These are phyloP conservation scores for Trachymyrmex cornetzi DNA, from an alignment of 1,140 invertebrate species.

Conservation along the genomic window DNA sequence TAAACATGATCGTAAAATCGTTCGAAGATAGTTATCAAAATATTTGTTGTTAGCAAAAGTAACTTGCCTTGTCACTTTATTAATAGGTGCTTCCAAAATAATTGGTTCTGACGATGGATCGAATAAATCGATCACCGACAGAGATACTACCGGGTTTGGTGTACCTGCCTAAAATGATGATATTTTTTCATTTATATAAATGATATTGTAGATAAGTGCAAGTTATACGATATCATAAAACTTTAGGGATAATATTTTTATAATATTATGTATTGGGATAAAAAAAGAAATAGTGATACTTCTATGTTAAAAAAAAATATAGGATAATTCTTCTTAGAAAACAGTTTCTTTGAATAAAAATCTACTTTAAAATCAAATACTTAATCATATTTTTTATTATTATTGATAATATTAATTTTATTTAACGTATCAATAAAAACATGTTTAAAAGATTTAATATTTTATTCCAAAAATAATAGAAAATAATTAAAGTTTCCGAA, in stretches of 20 bases:
- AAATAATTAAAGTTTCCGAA: background rate
- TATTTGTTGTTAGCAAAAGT: background rate
- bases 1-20: background rate
- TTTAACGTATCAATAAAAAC: background rate
- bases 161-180: conserved; percentile 83
- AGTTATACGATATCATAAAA: background rate
- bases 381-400: background rate
- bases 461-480: background rate
- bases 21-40: background rate
- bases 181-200: background rate
- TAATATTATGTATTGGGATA: background rate
- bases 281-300: background rate
- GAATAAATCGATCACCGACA: conserved; percentile 85
- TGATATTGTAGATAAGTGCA: background rate
- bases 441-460: background rate
- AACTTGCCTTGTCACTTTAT: conserved; percentile 79
- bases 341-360: background rate
- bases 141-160: conserved; percentile 85
- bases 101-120: conserved; percentile 72
- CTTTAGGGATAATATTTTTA: background rate
- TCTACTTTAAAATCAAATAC: background rate
- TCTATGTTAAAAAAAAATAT: background rate
- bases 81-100: conserved; percentile 74
- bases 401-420: background rate
- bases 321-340: background rate